phyloP scores from a whole-genome alignment of 2,113 vertebrate genomes.

The Rafetus swinhoei region DNA sequence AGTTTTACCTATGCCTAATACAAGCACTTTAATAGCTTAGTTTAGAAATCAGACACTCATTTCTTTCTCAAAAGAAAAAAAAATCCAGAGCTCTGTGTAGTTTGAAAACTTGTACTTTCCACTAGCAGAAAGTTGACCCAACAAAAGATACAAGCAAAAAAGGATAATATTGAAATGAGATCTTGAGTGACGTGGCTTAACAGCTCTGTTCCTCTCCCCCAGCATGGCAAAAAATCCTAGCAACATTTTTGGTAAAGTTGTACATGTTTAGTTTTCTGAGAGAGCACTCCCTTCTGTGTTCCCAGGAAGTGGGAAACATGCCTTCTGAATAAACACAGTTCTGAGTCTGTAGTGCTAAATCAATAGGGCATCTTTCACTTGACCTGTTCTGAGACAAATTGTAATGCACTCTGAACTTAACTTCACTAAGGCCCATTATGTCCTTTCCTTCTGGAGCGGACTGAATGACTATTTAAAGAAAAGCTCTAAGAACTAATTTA shows the following conservation, averaged over 20 bases:
- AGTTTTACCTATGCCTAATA: background rate
- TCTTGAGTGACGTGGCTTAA: background rate
- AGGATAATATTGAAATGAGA: background rate
- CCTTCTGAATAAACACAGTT: background rate
- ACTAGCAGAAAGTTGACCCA: background rate
- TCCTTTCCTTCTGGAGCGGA: background rate
- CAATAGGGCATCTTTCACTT: background rate
- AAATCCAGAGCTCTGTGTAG: background rate
- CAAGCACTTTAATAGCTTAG: background rate
- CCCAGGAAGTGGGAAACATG: background rate
- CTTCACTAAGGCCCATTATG: background rate
- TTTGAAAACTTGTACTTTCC: background rate
- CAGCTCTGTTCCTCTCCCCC: background rate
- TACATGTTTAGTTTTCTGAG: background rate
- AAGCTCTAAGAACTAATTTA: background rate
- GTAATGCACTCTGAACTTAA: background rate
- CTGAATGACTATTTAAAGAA: background rate
- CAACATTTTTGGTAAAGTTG: background rate
- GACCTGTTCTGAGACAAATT: background rate
- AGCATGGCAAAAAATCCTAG: background rate
- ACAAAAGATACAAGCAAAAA: background rate
- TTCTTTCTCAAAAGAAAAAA: background rate
- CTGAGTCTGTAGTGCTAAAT: background rate
- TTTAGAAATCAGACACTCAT: background rate
- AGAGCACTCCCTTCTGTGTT: background rate